A percentile compares a stretch with the other conserved stretches of the same genome.
Evolutionary conservation across 2,888 invertebrate species (phyloP).

Genomic region (Cataglyphis rosenhaueri): DNA sequence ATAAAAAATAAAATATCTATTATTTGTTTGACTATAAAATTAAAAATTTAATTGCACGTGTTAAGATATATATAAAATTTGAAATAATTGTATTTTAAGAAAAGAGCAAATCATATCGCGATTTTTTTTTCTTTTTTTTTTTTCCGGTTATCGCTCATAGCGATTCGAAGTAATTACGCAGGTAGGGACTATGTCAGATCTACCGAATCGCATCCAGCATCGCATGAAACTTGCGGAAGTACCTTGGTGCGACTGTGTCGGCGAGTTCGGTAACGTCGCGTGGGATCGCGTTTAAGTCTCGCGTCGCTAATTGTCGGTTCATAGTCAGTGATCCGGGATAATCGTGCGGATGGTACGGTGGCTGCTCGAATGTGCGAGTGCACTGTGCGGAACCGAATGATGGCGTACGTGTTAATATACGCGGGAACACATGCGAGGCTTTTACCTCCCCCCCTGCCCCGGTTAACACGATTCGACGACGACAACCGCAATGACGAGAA

Average conservation of each 20-base stretch:
- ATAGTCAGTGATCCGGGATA: slow-evolving; percentile 54
- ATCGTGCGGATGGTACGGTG: slow-evolving; percentile 28
- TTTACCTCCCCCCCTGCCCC: background rate
- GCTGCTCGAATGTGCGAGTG: slow-evolving; percentile 23
- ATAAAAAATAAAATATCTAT: background rate
- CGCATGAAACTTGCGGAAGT: slow-evolving; percentile 28
- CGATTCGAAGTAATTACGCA: slow-evolving; percentile 41
- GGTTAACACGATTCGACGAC: background rate
- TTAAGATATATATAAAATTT: background rate
- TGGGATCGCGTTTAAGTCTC: slow-evolving; percentile 32
- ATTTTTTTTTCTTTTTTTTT: background rate
- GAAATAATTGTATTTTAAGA: background rate
- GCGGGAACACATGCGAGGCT: slow-evolving; percentile 43
- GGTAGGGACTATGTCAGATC: slow-evolving; percentile 33
- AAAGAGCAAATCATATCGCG: background rate
- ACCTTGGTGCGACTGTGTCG: background rate
- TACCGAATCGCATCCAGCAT: slow-evolving; percentile 6
- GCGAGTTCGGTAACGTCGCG: slow-evolving; percentile 33
- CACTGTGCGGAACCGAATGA: slow-evolving; percentile 18
- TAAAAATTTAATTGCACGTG: background rate
- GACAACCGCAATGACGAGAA: slow-evolving; percentile 3
- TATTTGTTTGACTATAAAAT: background rate
- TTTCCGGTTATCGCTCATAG: slow-evolving; percentile 30
- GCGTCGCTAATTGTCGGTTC: slow-evolving; percentile 49
- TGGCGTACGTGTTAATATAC: slow-evolving; percentile 50